Conservation (phyloP, 2,888 invertebrate genomes). For the Drosophila incognita region DNA sequence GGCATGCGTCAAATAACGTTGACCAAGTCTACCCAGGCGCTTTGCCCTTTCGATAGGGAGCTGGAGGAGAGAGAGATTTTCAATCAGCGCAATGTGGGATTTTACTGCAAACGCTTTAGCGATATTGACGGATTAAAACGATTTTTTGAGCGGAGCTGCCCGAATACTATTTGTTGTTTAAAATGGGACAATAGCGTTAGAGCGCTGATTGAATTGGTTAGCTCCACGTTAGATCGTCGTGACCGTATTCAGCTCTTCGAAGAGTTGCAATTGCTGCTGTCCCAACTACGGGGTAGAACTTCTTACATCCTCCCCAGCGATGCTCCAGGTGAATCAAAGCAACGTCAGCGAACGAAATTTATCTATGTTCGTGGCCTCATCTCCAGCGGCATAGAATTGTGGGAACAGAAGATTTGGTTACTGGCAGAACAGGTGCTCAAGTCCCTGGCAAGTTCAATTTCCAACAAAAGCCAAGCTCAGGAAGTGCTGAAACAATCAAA, state of each 20-base stretch:
- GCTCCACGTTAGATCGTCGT: background rate
- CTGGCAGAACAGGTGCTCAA: constrained; percentile 45
- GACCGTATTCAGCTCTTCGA: constrained; percentile 31
- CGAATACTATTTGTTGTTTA: background rate
- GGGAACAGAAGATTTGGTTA: constrained; percentile 55
- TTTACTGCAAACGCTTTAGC: constrained; percentile 32
- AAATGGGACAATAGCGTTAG: constrained; percentile 62
- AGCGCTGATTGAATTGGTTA: constrained; percentile 42
- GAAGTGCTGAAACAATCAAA: constrained; percentile 38
- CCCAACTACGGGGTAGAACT: constrained; percentile 22
- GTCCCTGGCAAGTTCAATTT: background rate
- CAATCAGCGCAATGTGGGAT: constrained; percentile 51
- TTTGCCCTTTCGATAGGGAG: constrained; percentile 42
- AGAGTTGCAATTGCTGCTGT: constrained; percentile 34
- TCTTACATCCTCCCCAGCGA: constrained; percentile 3
- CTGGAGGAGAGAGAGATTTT: constrained; percentile 56
- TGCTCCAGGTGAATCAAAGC: constrained; percentile 25
- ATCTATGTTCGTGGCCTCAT: constrained; percentile 74
- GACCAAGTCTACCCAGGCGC: rapidly evolving
- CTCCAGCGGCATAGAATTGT: constrained; percentile 62
- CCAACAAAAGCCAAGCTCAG: background rate
- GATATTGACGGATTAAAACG: constrained; percentile 37
- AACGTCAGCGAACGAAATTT: constrained; percentile 44
- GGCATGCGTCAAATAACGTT: no score
- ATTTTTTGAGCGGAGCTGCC: constrained; percentile 36